These are phyloP conservation scores for Limosa lapponica DNA, from an alignment of 2,797 vertebrate species.

Conservation along the genomic window DNA sequence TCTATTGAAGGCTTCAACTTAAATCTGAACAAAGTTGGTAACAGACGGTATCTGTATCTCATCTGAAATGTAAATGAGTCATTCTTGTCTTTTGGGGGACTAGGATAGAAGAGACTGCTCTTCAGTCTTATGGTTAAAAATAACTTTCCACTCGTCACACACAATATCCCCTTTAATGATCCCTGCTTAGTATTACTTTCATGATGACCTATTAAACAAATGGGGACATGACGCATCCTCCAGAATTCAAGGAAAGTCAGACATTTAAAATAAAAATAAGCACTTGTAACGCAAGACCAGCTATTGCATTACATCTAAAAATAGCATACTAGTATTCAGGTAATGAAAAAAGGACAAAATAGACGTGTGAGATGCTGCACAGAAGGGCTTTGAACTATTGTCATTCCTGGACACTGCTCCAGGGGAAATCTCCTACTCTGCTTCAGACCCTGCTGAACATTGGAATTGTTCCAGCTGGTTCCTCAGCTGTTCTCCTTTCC, in stretches of 20 bases:
- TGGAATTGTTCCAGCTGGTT: not conserved
- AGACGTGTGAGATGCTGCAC: not conserved
- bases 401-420: not conserved
- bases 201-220: conserved; percentile 30
- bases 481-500: not conserved
- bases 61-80: conserved; percentile 59
- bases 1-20: not conserved
- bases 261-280: not conserved
- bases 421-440: not conserved
- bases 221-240: not conserved
- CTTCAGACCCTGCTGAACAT: not conserved
- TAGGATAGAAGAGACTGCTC: conserved; percentile 30
- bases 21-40: conserved; percentile 39
- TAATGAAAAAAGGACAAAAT: not conserved
- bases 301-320: not conserved
- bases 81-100: conserved; percentile 28
- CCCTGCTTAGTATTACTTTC: not conserved
- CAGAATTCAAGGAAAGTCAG: not conserved
- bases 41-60: conserved; percentile 33
- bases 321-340: not conserved
- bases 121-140: conserved; percentile 44
- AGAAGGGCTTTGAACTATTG: not conserved
- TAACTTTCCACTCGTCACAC: conserved; percentile 5
- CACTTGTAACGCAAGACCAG: rapidly evolving
- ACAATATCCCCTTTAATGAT: conserved; percentile 35